These are phyloP conservation scores for Automeris io DNA, from an alignment of 2,888 invertebrate genomes.

Conservation along the genomic window DNA sequence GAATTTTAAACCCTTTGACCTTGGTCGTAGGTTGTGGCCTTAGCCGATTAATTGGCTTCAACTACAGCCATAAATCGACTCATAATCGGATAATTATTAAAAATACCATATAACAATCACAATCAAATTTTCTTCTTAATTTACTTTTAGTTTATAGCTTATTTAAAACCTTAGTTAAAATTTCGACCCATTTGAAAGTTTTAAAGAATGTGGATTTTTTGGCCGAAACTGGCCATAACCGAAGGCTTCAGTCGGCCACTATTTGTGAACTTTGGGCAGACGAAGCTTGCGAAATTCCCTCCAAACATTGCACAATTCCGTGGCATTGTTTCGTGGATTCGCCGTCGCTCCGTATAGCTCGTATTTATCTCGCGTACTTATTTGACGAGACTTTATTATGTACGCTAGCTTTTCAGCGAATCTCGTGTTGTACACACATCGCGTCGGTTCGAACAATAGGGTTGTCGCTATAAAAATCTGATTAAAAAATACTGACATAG, in stretches of 20 bases:
- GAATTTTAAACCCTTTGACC: too few species aligned
- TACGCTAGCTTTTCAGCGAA: conserved; percentile 36
- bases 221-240: conserved; percentile 18
- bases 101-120: too few species aligned
- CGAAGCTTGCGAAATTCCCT: conserved; percentile 35
- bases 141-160: too few species aligned
- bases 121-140: too few species aligned
- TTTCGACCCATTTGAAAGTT: too few species aligned
- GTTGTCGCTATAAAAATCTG: background rate
- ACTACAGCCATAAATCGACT: too few species aligned
- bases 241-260: too few species aligned
- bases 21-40: too few species aligned
- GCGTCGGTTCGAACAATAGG: background rate
- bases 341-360: conserved; percentile 12
- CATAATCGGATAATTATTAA: too few species aligned
- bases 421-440: conserved; percentile 5
- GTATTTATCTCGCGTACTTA: conserved; percentile 41
- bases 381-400: conserved; percentile 49
- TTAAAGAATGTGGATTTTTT: conserved; percentile 8
- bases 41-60: too few species aligned
- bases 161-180: too few species aligned
- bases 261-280: conserved; percentile 14
- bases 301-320: conserved; percentile 36
- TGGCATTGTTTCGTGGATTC: conserved; percentile 28
- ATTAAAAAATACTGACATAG: too few species aligned